Evolutionary conservation across 2,797 vertebrate species (phyloP), one percentile per base, ranked within the genome.

Genomic region (Telmatherina bonti): DNA sequence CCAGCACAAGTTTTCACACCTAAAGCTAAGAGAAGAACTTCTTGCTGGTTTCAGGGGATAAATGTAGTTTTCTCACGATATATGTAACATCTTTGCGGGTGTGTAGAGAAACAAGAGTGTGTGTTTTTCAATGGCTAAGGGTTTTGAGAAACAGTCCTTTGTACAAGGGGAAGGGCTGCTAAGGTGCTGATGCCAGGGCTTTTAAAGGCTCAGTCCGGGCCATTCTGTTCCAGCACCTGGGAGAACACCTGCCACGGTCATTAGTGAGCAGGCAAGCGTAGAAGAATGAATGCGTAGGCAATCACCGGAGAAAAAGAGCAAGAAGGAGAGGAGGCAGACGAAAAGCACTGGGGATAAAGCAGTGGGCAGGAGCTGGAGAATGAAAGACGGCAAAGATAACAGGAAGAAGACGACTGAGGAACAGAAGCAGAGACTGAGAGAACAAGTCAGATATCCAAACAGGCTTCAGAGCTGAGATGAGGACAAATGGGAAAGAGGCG

Each of bases 171-270:
- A 31, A 24, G 70, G 57, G 57, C 31, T 36, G 51, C 22, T 0
- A 15, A 70, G 74, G 68, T 79, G 87, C 85, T 87, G 89, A 87
- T 87, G 86, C 82, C 74, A 67, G 65, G 72, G 60, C 71, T 85
- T 88, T 90, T 86, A 85, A 76, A 76, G 75, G 66, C 78, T 80
- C 67, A 36, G 73, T 62, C 38, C 54, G 7, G 72, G n/a, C 68
- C 31, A 47, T 70, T 84, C 64, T 78, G 79, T 27, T 84, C 79
- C 72, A 70, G 76, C 88, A 89, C 86, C 83, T 89, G 90, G 85
- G 87, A 85, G 79, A 88, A 87, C 85, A 92, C 87, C 90, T 91
- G 89, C 88, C 77, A 70, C 11, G 43, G 79, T 76, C 82, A 91
- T 91, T 90, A 92, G 86, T n/a, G 74, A 74, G 86, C 88, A 89